A percentile compares a stretch with the other conserved stretches of the same genome.
These are phyloP conservation scores for Melinaea menophilus DNA, from an alignment of 2,888 invertebrate genomes.

Conservation along the genomic window DNA sequence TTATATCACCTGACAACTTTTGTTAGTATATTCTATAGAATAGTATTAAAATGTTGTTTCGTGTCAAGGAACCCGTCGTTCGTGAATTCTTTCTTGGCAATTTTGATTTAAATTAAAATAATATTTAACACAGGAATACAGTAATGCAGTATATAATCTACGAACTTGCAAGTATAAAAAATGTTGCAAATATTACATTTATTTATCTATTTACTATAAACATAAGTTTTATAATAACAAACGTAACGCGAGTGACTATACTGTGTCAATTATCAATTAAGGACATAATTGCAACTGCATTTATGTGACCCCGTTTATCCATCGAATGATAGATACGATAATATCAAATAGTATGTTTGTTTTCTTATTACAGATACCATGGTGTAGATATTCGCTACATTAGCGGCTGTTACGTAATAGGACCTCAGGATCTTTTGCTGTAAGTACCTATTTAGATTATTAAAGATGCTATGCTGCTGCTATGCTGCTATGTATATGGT, in stretches of 20 bases:
- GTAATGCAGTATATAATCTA: no score
- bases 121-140: no score
- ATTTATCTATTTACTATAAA: no score
- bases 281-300: conserved; percentile 38
- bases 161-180: no score
- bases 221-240: no score
- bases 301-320: conserved; percentile 37
- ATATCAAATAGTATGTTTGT: conserved; percentile 28
- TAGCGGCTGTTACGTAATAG: conserved; percentile 34
- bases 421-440: conserved; percentile 24
- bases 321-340: conserved; percentile 19
- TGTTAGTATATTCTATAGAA: no score
- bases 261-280: conserved; percentile 36
- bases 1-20: no score
- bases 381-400: conserved; percentile 44
- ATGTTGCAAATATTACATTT: no score
- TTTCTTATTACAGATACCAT: conserved; percentile 57
- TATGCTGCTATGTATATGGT: neutral
- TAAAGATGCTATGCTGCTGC: neutral
- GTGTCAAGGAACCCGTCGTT: no score
- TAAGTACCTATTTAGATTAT: conserved; percentile 21
- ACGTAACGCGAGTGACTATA: conserved; percentile 12
- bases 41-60: no score
- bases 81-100: no score
- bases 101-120: no score